Base-by-base conservation (phyloP, 1,140 invertebrate genomes). In the Eubasilissa regina region DNA sequence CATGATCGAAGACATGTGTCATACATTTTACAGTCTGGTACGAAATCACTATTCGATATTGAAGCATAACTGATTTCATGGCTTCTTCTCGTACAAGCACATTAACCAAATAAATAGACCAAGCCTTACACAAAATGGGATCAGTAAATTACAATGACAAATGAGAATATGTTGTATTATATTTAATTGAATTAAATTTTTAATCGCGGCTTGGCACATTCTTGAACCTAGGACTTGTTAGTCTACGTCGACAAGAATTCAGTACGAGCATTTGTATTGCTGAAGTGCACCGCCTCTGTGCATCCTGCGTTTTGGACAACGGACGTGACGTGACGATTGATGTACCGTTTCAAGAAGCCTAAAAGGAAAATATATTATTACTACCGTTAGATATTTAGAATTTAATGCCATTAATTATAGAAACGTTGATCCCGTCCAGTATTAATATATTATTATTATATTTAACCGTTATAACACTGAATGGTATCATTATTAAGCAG, bases 311-410 rank as follows among this genome's bases (percentile, higher is more conserved):
- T 58, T 58, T 21, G 21, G 55, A 58, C 55, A 21, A 10, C 10
- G 55, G 11, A 58, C 55, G 55, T 58, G 55, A 58, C 4, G 55
- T 19, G 55, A 21, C 17, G 21, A 21, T 12, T 58, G 15, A 58
- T 58, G 17, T 19, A 21, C 55, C 55, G 55, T 21, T 58, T 6
- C 21, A 21, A 10, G 55, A 19, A 21, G 17, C 4, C 10, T 58
- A 58, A 58, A 58, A 19, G 55, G n/a, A 58, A 58, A 58, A 58
- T 58, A 21, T 21, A 9, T 58, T 58, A 19, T 15, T 21, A 10
- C 55, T 58, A 58, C 55, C 55, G 55, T 58, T 58, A 58, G 13
- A 15, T 58, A 58, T 58, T 58, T 58, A 58, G 55, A 3, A 58
- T 58, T 58, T 58, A 58, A 15, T 19, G 21, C 55, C 55, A 58